phyloP scores from a whole-genome alignment of 2,113 vertebrate species.

The Brevimyrus niger region DNA sequence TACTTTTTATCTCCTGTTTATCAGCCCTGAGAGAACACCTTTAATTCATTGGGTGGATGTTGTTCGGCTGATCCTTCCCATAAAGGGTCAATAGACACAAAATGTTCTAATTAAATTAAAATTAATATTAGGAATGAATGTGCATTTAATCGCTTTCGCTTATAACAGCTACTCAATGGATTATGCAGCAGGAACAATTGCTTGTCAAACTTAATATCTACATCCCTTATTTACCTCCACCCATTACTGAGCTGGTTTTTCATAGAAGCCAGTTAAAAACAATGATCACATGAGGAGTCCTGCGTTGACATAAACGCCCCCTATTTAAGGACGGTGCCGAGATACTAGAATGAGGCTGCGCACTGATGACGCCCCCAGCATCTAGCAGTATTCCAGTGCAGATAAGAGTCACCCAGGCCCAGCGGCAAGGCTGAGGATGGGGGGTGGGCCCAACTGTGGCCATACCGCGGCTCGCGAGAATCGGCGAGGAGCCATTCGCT shows the following conservation, averaged over 20 bases:
- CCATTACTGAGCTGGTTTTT: not conserved
- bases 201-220: not conserved
- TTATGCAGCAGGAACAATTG: not conserved
- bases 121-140: not conserved
- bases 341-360: not conserved
- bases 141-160: not conserved
- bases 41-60: not conserved
- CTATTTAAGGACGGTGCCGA: not conserved
- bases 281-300: not conserved
- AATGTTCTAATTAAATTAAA: not conserved
- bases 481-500: not conserved
- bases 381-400: not conserved
- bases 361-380: not conserved
- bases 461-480: not conserved
- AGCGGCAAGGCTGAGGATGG: not conserved
- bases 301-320: not conserved
- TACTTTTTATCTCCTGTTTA: not conserved
- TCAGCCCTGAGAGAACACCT: not conserved
- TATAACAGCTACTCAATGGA: not conserved
- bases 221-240: not conserved
- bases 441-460: not conserved
- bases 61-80: not conserved
- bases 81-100: not conserved
- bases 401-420: constrained; percentile 17
- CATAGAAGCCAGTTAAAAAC: not conserved